A percentile compares a stretch with the other conserved stretches of the same genome.
Conservation (phyloP, 2,888 invertebrate species). For the Agrilus mali region DNA sequence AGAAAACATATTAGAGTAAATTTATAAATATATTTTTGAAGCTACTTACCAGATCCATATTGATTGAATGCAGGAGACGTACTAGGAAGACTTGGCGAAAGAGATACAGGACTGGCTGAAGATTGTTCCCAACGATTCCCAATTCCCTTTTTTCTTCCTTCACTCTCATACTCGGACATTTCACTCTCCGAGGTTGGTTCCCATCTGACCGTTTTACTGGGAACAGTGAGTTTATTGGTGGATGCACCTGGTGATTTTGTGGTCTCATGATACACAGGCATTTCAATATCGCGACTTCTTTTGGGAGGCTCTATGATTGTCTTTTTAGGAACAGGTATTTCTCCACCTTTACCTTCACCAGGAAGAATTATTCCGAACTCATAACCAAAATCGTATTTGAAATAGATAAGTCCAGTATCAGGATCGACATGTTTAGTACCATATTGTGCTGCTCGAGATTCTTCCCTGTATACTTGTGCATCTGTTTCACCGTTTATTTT, state of each 20-base stretch:
- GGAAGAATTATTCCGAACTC: slow-evolving; percentile 64
- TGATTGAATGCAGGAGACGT: slow-evolving; percentile 39
- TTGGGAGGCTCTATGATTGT: slow-evolving; percentile 40
- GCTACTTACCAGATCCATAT: slow-evolving; percentile 18
- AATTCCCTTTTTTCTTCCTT: slow-evolving; percentile 30
- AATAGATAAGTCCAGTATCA: slow-evolving; percentile 63
- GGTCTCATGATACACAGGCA: slow-evolving; percentile 56
- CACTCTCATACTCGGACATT: slow-evolving; percentile 44
- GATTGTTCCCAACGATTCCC: slow-evolving; percentile 33
- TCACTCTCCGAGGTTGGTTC: slow-evolving; percentile 51
- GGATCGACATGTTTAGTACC: slow-evolving; percentile 67
- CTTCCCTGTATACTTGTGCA: slow-evolving; percentile 59
- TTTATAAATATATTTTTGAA: slow-evolving; percentile 1
- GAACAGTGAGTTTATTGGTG: slow-evolving; percentile 30
- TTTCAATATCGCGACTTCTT: slow-evolving; percentile 45
- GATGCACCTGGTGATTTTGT: slow-evolving; percentile 24
- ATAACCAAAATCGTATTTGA: slow-evolving; percentile 72
- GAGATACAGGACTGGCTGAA: slow-evolving; percentile 43
- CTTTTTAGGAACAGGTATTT: slow-evolving; percentile 33
- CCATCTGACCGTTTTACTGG: slow-evolving; percentile 42
- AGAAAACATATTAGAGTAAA: too few species aligned
- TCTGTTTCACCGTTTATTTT: slow-evolving; percentile 35
- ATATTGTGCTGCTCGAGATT: slow-evolving; percentile 55
- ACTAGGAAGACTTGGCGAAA: slow-evolving; percentile 46
- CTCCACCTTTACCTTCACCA: slow-evolving; percentile 44